phyloP scores from a whole-genome alignment of 1,140 invertebrate genomes.

The Condylostylus longicornis region DNA sequence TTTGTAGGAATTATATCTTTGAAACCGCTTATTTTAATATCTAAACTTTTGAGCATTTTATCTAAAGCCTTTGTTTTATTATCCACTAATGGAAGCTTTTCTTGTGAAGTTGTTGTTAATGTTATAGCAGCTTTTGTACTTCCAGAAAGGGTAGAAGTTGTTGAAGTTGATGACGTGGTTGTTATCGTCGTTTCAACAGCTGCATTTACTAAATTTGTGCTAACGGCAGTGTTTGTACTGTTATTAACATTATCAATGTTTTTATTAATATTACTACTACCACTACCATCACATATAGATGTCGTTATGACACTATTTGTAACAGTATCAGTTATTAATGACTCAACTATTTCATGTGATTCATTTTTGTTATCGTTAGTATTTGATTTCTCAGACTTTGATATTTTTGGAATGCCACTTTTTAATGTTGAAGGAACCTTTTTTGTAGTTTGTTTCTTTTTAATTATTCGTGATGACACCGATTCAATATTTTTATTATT shows the following conservation, averaged over 20 bases:
- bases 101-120: slow-evolving; percentile 1
- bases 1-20: slow-evolving; percentile 26
- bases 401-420: no score
- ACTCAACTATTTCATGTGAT: no score
- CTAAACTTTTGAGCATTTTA: slow-evolving; percentile 30
- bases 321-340: no score
- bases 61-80: slow-evolving; percentile 27
- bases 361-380: no score
- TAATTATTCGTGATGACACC: no score
- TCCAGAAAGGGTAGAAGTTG: neutral
- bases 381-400: no score
- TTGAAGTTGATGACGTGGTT: slow-evolving; percentile 1
- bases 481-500: no score
- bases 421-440: no score
- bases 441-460: no score
- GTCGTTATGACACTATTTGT: slow-evolving; percentile 4
- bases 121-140: neutral
- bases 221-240: neutral
- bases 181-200: neutral
- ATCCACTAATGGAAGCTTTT: no score
- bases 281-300: slow-evolving; percentile 1
- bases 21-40: slow-evolving; percentile 30
- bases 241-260: neutral
- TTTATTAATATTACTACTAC: slow-evolving; percentile 2
- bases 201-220: neutral